A percentile compares a stretch with the other conserved stretches of the same genome.
phyloP scores from a whole-genome alignment of 2,888 invertebrate genomes.

The Nephrotoma guestfalica region DNA sequence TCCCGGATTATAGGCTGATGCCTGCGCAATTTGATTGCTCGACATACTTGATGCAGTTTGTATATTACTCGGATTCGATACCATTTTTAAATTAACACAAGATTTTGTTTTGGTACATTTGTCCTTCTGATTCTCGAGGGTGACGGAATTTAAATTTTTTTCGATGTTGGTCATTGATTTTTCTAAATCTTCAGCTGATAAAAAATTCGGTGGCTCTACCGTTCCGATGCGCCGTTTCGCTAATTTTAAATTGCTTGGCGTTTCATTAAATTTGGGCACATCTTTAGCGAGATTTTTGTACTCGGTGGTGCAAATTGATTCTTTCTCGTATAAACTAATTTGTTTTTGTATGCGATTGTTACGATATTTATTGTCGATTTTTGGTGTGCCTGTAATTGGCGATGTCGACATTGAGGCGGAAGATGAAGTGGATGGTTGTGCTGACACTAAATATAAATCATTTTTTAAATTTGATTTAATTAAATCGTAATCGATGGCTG shows the following conservation, averaged over 20 bases:
- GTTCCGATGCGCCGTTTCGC: background rate
- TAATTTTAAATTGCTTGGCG: background rate
- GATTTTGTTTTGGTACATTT: slow-evolving; percentile 12
- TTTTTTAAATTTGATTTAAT: background rate
- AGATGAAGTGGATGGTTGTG: background rate
- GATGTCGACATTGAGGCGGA: background rate
- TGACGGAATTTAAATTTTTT: background rate
- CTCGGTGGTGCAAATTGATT: slow-evolving; percentile 8
- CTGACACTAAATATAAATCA: background rate
- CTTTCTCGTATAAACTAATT: slow-evolving; percentile 25
- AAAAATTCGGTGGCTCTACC: background rate
- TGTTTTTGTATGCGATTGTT: slow-evolving; percentile 24
- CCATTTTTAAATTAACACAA: slow-evolving; percentile 13
- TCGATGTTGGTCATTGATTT: background rate
- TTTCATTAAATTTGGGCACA: background rate
- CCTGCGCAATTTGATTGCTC: background rate
- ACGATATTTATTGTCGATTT: slow-evolving; percentile 5
- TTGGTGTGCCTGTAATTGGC: background rate
- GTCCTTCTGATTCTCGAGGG: background rate
- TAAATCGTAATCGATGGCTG: background rate
- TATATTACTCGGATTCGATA: background rate
- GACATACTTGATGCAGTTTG: background rate
- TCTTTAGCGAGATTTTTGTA: background rate
- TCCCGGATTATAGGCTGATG: slow-evolving; percentile 20
- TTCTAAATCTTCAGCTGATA: slow-evolving; percentile 5